phyloP scores from a whole-genome alignment of 1,140 invertebrate species.

The Neodiprion lecontei region DNA sequence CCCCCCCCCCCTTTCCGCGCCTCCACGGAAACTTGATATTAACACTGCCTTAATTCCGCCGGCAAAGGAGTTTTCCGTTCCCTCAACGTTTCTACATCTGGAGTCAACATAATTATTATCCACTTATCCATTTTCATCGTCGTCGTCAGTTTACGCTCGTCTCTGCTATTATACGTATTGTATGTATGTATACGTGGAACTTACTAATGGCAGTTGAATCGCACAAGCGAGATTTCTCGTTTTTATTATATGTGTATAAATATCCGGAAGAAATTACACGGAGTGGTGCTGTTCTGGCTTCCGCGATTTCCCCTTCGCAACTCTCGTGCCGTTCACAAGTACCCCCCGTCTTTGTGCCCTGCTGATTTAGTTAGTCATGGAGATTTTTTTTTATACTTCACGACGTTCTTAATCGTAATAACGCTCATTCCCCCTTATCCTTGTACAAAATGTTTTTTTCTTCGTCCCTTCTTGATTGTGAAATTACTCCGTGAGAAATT shows the following conservation, averaged over 20 bases:
- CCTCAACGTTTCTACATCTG: background rate
- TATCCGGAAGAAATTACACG: background rate
- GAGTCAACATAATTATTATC: slow-evolving; percentile 3
- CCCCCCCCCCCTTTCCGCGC: background rate
- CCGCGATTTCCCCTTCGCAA: too few species aligned
- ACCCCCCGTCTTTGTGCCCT: too few species aligned
- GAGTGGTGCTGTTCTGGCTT: too few species aligned
- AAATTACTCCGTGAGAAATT: too few species aligned
- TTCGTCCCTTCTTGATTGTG: too few species aligned
- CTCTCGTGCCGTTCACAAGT: too few species aligned
- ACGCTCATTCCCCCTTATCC: too few species aligned
- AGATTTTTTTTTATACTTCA: too few species aligned
- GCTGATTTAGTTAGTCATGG: too few species aligned
- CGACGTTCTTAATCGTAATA: too few species aligned
- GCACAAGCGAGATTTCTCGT: background rate
- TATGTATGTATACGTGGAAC: background rate
- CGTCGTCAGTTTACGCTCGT: background rate
- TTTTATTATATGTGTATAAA: background rate
- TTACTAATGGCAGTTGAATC: background rate
- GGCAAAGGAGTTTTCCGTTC: background rate
- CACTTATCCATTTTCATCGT: background rate
- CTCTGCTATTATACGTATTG: too few species aligned
- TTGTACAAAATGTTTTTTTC: too few species aligned
- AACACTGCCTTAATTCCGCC: slow-evolving; percentile 1
- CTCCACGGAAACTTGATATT: slow-evolving; percentile 2